Base-by-base conservation (phyloP, 1,140 invertebrate genomes). In the Cyclina sinensis region DNA sequence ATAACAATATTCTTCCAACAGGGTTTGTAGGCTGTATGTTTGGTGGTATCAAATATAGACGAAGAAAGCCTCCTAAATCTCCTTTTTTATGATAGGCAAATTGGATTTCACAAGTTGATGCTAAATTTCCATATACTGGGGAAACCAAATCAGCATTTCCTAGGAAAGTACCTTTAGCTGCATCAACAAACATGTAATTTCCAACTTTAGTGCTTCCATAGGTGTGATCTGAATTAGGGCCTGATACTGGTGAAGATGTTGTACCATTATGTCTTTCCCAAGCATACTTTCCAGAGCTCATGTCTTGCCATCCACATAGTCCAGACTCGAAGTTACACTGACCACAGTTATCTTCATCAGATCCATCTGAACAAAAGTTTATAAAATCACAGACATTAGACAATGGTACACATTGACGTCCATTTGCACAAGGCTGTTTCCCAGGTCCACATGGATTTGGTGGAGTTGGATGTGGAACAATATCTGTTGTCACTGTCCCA, bases 381-480 rank as follows among this genome's bases (percentile, higher is more conserved):
- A 88, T 85, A 74, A 95, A 95, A 87, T 95, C 93, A 91, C 95
- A 95, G 12, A 92, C 91, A 68, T 93, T 79, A 11, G 83, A 62
- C 7, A 68, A n/a, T 27, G 89, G 46, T 3, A 94, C 79, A 90
- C 93, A 94, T 18, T 88, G 86, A 18, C 14, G 83, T 18, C 32
- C 14, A 74, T 91, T 79, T 39, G 80, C 80, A 81, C 92, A 93
- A n/a, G 87, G 83, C 51, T 89, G 91, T 48, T 91, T 79, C 27
- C 92, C 93, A 57, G 90, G 73, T 27, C 84, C 86, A 83, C 94
- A 95, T 18, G 89, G 89, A 59, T 88, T 88, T 12, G 82, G 83
- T 43, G 86, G 91, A 32, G 93, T 91, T 37, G 81, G 48, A 21
- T 73, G 90, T 89, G 73, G 91, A 68, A 46, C 62, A 43, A 57